These are phyloP conservation scores for Lycaon pictus DNA, from an alignment of 2,113 vertebrate genomes.

Conservation along the genomic window DNA sequence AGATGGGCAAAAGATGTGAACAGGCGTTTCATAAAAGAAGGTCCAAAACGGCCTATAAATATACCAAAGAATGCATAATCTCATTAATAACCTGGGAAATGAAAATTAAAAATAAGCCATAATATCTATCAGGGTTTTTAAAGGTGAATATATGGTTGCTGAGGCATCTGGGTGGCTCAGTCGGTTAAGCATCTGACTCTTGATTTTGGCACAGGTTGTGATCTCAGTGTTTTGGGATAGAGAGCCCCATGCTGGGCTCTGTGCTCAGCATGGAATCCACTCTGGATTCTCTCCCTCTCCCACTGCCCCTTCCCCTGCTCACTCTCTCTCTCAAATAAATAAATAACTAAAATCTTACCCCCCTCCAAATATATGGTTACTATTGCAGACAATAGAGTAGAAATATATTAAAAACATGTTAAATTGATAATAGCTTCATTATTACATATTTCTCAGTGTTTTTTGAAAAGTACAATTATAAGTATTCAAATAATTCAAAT, in stretches of 20 bases:
- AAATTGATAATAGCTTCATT: constrained; percentile 17
- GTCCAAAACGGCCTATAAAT: background rate
- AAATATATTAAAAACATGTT: background rate
- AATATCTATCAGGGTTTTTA: background rate
- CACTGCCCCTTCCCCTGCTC: background rate
- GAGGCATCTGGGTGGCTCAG: background rate
- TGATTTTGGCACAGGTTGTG: background rate
- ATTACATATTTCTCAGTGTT: background rate
- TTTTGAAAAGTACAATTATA: background rate
- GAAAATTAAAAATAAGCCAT: background rate
- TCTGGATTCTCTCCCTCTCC: background rate
- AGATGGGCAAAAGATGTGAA: background rate
- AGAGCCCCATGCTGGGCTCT: background rate
- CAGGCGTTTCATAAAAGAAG: background rate
- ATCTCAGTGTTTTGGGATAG: background rate
- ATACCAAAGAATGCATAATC: background rate
- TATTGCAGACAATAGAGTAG: background rate
- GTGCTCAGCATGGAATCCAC: background rate
- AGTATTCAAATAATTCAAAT: background rate
- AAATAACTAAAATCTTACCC: background rate
- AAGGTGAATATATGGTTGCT: background rate
- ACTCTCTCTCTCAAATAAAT: background rate
- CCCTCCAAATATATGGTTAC: background rate
- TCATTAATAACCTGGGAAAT: background rate
- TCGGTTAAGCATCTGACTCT: background rate